Conservation (phyloP, 1,140 invertebrate genomes). For the Bombus confusus region DNA sequence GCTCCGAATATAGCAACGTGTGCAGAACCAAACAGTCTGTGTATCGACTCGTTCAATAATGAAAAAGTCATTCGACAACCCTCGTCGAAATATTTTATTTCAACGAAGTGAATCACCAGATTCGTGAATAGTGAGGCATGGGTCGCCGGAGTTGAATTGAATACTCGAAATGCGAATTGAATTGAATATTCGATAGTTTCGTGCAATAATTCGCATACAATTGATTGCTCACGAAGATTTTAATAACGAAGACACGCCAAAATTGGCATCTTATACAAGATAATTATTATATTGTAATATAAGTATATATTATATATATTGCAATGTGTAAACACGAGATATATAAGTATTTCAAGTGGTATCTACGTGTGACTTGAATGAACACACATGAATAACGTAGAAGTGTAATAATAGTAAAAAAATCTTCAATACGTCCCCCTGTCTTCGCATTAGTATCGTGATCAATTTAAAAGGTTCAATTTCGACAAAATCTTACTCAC, state of each 20-base stretch:
- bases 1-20: conserved; percentile 51
- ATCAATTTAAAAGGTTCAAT: too few species aligned
- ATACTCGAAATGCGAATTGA: not conserved
- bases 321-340: too few species aligned
- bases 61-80: not conserved
- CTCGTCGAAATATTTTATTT: not conserved
- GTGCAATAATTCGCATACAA: not conserved
- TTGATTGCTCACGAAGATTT: not conserved
- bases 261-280: too few species aligned
- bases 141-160: not conserved
- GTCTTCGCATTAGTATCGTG: too few species aligned
- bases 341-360: too few species aligned
- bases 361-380: too few species aligned
- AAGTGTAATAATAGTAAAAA: not conserved
- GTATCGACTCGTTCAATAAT: conserved; percentile 6
- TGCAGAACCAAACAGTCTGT: conserved; percentile 28
- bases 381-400: not conserved
- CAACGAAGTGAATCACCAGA: not conserved
- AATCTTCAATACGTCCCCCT: too few species aligned
- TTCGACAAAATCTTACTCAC: too few species aligned
- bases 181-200: not conserved
- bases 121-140: not conserved
- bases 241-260: not conserved
- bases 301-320: too few species aligned
- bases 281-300: too few species aligned